Percentiles rank a stretch among this genome's conserved stretches.
phyloP scores from a whole-genome alignment of 2,797 vertebrate genomes.

The Sebastes trivittatus region DNA sequence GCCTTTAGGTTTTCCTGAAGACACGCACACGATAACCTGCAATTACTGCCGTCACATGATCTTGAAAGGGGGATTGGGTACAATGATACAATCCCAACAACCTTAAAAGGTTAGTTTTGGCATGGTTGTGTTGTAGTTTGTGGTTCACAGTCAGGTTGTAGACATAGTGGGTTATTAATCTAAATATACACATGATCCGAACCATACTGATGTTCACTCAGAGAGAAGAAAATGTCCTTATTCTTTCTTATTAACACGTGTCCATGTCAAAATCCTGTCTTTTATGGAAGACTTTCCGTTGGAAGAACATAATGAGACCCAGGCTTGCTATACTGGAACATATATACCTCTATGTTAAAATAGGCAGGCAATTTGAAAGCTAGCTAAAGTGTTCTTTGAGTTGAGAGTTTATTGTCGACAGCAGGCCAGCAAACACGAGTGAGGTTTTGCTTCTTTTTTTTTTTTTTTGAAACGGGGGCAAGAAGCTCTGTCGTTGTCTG shows the following conservation, averaged over 20 bases:
- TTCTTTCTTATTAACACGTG: slow-evolving; percentile 34
- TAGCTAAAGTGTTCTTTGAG: slow-evolving; percentile 47
- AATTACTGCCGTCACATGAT: slow-evolving; percentile 65
- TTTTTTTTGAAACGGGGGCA: slow-evolving; percentile 63
- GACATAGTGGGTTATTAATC: slow-evolving; percentile 63
- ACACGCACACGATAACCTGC: slow-evolving; percentile 53
- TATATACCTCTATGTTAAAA: slow-evolving; percentile 46
- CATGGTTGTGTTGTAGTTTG: slow-evolving; percentile 52
- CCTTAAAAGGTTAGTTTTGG: slow-evolving; percentile 69
- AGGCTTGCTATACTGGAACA: slow-evolving; percentile 26
- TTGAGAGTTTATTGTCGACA: slow-evolving; percentile 72
- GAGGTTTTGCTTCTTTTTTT: slow-evolving; percentile 51
- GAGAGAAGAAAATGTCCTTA: slow-evolving; percentile 26
- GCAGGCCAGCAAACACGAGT: slow-evolving; percentile 72
- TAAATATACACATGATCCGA: slow-evolving; percentile 61
- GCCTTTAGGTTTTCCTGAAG: slow-evolving; percentile 44
- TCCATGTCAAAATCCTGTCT: slow-evolving; percentile 45
- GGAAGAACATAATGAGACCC: slow-evolving; percentile 32
- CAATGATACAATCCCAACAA: slow-evolving; percentile 63
- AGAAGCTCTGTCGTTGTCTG: slow-evolving; percentile 76
- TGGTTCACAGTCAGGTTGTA: slow-evolving; percentile 66
- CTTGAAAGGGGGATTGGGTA: slow-evolving; percentile 39
- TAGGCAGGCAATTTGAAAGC: slow-evolving; percentile 37
- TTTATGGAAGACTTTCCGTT: slow-evolving; percentile 38
- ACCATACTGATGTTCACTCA: slow-evolving; percentile 52